A percentile compares a stretch with the other conserved stretches of the same genome.
Evolutionary conservation across 2,888 invertebrate genomes (phyloP).

Genomic region (Allolobophora icterica): DNA sequence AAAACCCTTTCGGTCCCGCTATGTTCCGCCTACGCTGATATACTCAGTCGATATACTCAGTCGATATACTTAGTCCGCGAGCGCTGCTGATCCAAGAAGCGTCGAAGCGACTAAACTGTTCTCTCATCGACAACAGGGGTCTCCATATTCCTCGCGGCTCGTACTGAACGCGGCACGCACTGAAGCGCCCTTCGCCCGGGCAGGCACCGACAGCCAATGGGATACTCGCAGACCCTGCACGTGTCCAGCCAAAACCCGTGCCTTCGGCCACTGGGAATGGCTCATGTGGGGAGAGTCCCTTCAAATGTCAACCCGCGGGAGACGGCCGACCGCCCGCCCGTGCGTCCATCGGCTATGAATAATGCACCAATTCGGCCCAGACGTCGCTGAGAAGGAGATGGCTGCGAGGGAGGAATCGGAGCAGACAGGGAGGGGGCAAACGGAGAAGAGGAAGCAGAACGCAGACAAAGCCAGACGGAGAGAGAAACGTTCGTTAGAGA

Average conservation of each 20-base stretch:
- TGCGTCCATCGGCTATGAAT: not conserved
- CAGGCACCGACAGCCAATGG: not conserved
- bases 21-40: no score
- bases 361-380: not conserved
- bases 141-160: constrained; percentile 4
- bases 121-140: not conserved
- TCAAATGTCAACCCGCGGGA: constrained; percentile 17
- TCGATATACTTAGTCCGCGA: not conserved
- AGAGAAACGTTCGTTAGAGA: not conserved
- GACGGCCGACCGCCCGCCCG: not conserved
- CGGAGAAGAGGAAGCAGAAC: not conserved
- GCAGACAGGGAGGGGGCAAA: not conserved
- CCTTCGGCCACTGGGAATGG: not conserved
- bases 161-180: not conserved
- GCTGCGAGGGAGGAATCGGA: not conserved
- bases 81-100: not conserved
- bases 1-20: no score
- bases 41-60: no score
- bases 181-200: not conserved
- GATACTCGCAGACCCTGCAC: not conserved
- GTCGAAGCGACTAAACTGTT: not conserved
- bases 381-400: not conserved
- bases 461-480: not conserved
- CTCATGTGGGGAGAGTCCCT: not conserved
- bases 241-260: not conserved